Base-by-base conservation (phyloP, 2,113 vertebrate species). In the Brienomyrus brachyistius region DNA sequence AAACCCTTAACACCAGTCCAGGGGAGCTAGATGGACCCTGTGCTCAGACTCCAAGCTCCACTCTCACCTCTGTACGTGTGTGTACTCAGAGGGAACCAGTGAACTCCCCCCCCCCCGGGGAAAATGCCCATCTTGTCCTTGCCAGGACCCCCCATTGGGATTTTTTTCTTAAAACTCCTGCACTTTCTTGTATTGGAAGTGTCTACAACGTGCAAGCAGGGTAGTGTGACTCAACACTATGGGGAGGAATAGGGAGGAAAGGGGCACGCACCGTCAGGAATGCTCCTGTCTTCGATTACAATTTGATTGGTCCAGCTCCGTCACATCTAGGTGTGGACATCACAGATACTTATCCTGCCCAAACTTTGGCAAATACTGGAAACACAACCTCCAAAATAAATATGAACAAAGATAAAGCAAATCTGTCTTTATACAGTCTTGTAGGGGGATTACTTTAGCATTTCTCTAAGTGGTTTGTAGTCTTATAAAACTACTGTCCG, bases 311-410 rank as follows among this genome's bases (percentile, higher is more conserved):
- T n/a, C 15, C 31, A 80, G 48, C 31, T 77, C 50, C n/a, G 48
- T 56, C 31, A 89, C 23, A 21, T 87, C 15, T 50, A 27, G 86
- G 86, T 23, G 70, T 88, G 77, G 88, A 66, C 27, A 56, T 17
- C 4, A 77, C 17, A 27, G 43, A 88, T 88, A 52, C 31, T 88
- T 27, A 56, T 51, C 48, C 45, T 89, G 70, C 66, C 70, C 47
- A 52, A 80, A 80, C 48, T 54, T 89, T n/a, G 21, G 70, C 70
- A 89, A 89, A 89, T 51, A 89, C 74, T 89, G 74, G 70, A 50
- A 89, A 80, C 70, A 89, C 88, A 80, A 48, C 56, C 87, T 70
- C 56, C n/a, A 80, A 51, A 88, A 80, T 80, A 82, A 82, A 88
- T 88, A 31, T 47, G 43, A 48, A 88, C 13, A 88, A 88, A 31